phyloP scores from a whole-genome alignment of 2,797 vertebrate species.

The Tragopan temminckii region DNA sequence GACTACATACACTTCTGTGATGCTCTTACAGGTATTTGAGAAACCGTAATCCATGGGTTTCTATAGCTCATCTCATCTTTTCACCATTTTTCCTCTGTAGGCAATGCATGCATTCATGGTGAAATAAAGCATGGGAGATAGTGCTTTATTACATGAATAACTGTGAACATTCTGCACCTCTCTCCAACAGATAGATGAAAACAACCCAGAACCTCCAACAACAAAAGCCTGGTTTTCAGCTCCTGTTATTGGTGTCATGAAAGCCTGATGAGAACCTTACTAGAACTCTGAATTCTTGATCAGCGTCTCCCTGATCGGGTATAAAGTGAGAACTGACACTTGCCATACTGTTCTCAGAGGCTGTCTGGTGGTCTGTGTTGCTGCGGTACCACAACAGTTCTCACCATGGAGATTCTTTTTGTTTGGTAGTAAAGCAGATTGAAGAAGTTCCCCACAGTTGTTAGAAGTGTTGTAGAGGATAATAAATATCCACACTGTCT shows the following conservation, averaged over 20 bases:
- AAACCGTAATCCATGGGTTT: not conserved
- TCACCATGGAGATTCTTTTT: not conserved
- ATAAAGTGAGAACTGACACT: not conserved
- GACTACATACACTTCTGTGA: not conserved
- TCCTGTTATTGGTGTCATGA: not conserved
- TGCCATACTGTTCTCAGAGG: not conserved
- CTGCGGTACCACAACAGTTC: not conserved
- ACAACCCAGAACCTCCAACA: not conserved
- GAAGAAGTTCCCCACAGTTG: not conserved
- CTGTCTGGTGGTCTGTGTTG: not conserved
- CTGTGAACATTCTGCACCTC: not conserved
- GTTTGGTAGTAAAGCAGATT: not conserved
- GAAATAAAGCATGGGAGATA: not conserved
- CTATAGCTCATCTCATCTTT: not conserved
- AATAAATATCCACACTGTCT: not conserved
- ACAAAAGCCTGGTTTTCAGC: not conserved
- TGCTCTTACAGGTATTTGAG: not conserved
- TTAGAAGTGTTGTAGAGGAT: not conserved
- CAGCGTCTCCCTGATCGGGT: not conserved
- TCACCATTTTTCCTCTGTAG: not conserved
- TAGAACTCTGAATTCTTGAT: not conserved
- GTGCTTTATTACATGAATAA: not conserved
- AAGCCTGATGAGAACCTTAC: not conserved
- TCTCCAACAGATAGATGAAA: conserved; percentile 2
- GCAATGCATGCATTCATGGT: not conserved